Base-by-base conservation (phyloP, 2,113 vertebrate genomes). In the Hipposideros armiger region DNA sequence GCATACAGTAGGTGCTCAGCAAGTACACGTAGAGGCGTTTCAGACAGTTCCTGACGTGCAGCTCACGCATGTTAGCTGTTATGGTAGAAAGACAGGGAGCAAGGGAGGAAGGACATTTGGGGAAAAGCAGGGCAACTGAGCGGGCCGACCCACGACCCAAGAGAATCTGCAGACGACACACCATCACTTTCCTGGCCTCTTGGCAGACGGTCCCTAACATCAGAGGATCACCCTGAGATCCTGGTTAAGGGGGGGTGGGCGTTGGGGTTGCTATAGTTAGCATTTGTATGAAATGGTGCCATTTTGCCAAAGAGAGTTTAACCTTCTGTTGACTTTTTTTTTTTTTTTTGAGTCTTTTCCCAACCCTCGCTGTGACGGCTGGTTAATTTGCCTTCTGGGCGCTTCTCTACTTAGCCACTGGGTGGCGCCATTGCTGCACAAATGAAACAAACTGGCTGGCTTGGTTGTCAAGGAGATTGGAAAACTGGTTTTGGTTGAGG, bases 141-240 rank as follows among this genome's bases (percentile, higher is more conserved):
- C 11, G 4, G 17, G 32, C 5, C 0, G 9, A 72, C 13, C 45
- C 1, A 0, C 0, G 15, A 50, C 26, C 36, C 8, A 26, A 5
- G 20, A 11, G 47, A 62, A 54, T 7, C 77, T 20, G 52, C 52
- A 45, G n/a, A 36, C 7, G 11, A 4, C 5, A 45, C 42, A 81
- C 28, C 30, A 3, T 58, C 47, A 11, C 22, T 36, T 24, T 36
- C 13, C 28, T 16, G 17, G 74, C 30, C 28, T 30, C 58, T 24
- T 14, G n/a, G 58, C 3, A 22, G 52, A n/a, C 0, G 0, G 9
- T 26, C 22, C 64, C 67, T 47, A 15, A 42, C n/a, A 16, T 47
- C 47, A 62, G 66, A 70, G 36, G 28, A 56, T 91, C 62, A 11
- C 56, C n/a, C 15, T 47, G 82, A 60, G n/a, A 56, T 58, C 62